Evolutionary conservation across 2,888 invertebrate genomes (phyloP).

Genomic region (Tetranychus piercei): DNA sequence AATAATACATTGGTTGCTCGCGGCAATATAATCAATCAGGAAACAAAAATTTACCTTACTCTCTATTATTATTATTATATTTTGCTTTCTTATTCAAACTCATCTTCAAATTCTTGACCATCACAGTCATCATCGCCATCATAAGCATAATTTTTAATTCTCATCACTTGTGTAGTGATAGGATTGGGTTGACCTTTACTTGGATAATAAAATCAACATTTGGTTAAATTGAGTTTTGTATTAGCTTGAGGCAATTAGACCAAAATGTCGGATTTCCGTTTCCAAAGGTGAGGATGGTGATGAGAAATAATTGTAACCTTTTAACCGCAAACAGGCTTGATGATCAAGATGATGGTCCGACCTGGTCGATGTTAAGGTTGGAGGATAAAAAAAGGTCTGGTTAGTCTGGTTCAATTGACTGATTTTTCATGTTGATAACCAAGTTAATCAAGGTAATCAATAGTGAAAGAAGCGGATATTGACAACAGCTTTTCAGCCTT

Average conservation of each 20-base stretch:
- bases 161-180: not conserved
- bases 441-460: constrained; percentile 1
- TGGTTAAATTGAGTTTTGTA: not conserved
- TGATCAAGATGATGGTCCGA: not conserved
- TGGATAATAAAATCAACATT: not conserved
- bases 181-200: not conserved
- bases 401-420: not conserved
- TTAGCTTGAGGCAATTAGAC: not conserved
- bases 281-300: not conserved
- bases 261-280: constrained; percentile 1
- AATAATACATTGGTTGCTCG: not conserved
- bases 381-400: not conserved
- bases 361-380: not conserved
- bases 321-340: not conserved
- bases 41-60: not conserved
- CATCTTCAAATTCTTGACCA: too few relatives aligned
- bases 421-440: not conserved
- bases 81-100: too few relatives aligned
- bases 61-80: too few relatives aligned
- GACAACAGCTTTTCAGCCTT: not conserved
- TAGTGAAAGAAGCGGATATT: not conserved
- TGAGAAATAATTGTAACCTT: not conserved
- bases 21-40: not conserved
- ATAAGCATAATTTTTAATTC: not conserved
- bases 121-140: too few relatives aligned